phyloP scores from a whole-genome alignment of 1,140 invertebrate species.

The Bombus pascuorum region DNA sequence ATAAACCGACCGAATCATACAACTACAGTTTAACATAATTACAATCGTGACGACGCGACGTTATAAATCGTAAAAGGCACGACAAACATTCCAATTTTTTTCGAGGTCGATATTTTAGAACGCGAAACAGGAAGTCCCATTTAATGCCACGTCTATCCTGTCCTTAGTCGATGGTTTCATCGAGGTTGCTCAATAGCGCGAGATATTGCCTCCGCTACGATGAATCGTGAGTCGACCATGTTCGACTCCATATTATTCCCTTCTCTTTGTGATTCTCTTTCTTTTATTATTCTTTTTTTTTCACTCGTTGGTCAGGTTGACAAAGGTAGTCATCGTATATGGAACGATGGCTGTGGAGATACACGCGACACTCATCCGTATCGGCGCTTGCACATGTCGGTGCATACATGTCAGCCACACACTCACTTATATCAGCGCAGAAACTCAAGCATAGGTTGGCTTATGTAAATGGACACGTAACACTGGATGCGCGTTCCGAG shows the following conservation, averaged over 20 bases:
- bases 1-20: too few species aligned
- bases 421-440: too few species aligned
- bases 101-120: too few species aligned
- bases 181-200: not conserved
- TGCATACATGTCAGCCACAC: not conserved
- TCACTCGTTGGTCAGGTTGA: constrained; percentile 17
- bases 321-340: constrained; percentile 40
- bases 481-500: constrained; percentile 59
- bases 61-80: too few species aligned
- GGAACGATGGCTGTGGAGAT: constrained; percentile 35
- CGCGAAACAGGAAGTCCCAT: too few species aligned
- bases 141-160: too few species aligned
- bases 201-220: constrained; percentile 2
- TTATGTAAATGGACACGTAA: constrained; percentile 69
- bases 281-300: not conserved
- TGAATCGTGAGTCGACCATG: constrained; percentile 22
- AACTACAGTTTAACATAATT: too few species aligned
- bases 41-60: too few species aligned
- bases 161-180: not conserved
- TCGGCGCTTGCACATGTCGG: constrained; percentile 24
- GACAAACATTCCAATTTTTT: too few species aligned
- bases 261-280: constrained; percentile 2
- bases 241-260: constrained; percentile 17
- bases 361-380: constrained; percentile 38
- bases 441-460: constrained; percentile 1